Base-by-base conservation (phyloP, 2,888 invertebrate species). In the Acleris laterana region DNA sequence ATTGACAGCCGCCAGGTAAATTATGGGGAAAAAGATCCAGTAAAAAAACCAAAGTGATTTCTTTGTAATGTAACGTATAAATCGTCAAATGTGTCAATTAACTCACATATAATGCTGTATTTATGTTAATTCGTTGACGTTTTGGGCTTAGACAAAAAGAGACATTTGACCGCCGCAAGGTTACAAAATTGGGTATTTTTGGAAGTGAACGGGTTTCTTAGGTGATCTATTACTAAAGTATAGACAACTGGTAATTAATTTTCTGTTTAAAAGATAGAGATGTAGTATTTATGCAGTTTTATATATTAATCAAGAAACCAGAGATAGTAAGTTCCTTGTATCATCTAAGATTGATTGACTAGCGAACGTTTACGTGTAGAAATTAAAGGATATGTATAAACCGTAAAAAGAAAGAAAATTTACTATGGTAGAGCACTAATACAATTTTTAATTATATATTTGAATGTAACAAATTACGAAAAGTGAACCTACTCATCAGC, bases 41-140 rank as follows among this genome's bases (percentile, higher is more conserved):
- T 77, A 80, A 80, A 82, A 28, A 81, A 80, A 81, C 77, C 81
- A 74, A 74, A 78, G 76, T 84, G 87, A 85, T 79, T 83, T 78
- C 79, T 77, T 74, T 75, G 83, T 82, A 83, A 81, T 78, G 81
- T 79, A 81, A 77, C 77, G 79, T 80, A 92, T 91, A 92, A 91
- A 92, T 92, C 90, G 84, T 87, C 82, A 84, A 85, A 90, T 87
- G 88, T 90, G 92, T 93, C 92, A 92, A 93, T 93, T 92, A 92
- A 90, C 86, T 88, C 88, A 84, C 77, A 77, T 82, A 80, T 90
- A 91, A 93, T 93, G 90, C 86, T 75, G 87, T 87, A 89, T 90
- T 90, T 90, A 93, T 93, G 92, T 88, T 83, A 91, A 93, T 91
- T 77, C 84, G 87, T 78, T 84, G 85, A 87, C 85, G 78, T 80